Evolutionary conservation across 2,113 vertebrate species (phyloP).

Genomic region (Myocastor coypus): DNA sequence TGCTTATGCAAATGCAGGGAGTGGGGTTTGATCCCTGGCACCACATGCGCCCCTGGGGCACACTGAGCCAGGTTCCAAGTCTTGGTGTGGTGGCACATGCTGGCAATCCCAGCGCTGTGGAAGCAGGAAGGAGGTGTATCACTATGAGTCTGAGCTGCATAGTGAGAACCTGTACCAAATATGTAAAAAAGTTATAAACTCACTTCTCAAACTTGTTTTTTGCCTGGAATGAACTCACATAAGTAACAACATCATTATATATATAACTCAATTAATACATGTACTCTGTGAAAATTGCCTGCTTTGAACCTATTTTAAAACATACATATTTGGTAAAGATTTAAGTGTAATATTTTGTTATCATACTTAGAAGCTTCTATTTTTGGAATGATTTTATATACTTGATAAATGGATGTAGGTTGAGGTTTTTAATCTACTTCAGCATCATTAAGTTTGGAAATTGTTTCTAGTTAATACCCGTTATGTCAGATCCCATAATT

Average conservation of each 20-base stretch:
- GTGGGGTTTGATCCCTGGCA: no score
- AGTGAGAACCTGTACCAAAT: no score
- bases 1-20: no score
- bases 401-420: neutral
- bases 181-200: neutral
- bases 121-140: no score
- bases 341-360: no score
- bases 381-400: neutral
- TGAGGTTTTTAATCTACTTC: constrained; percentile 8
- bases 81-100: no score
- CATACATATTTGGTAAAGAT: constrained; percentile 29
- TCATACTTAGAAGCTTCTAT: neutral
- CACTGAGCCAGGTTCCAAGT: no score
- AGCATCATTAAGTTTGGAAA: constrained; percentile 8
- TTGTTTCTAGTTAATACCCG: constrained; percentile 11
- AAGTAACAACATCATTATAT: neutral
- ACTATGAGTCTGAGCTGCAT: no score
- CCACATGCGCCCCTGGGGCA: no score
- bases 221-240: neutral
- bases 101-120: no score
- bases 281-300: neutral
- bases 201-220: neutral
- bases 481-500: constrained; percentile 22
- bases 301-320: neutral
- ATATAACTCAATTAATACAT: neutral